Evolutionary conservation across 2,797 vertebrate species (phyloP), one percentile per base, ranked within the genome.

Genomic region (Chaetophractus vellerosus): DNA sequence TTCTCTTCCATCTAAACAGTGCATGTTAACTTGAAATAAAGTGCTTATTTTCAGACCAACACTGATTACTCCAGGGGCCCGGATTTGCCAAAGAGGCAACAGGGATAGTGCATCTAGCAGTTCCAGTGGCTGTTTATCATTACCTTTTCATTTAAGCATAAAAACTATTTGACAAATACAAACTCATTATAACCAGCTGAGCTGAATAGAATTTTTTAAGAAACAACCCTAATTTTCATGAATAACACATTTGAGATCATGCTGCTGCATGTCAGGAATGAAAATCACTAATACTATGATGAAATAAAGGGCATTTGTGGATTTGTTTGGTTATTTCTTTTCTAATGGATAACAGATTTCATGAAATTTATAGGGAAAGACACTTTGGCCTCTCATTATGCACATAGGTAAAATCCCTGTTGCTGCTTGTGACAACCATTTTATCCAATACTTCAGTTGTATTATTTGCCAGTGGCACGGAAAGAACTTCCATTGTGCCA

Each of bases 91-190:
- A 85, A 96, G 89, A 96, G 86, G 36, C 76, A 90, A 71, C 26
- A 16, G 75, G 92, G 83, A 84, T 75, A 75, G 80, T 91, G 48
- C 71, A 84, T 79, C 75, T 92, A 95, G 92, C 48, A 48, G 0
- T 91, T 97, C 94, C 66, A 79, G 36, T 91, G 83, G 78, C 76
- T 98, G 86, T 96, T 97, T 97, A 86, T 96, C 81, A 76, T 97
- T 96, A 98, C 93, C 95, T 97, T 98, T 97, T 97, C 87, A 90
- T 97, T 97, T 98, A 97, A 95, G 80, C 81, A 69, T 96, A 96
- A 97, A 95, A 96, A 80, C 85, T 72, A 57, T 93, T 96, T 98
- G 97, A 97, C 94, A 98, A 97, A 98, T 91, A 94, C 80, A 97
- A 97, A 96, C 83, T 97, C 78, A 96, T 97, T 98, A 92, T 59